Percentiles rank a stretch among this genome's conserved stretches.
Conservation (phyloP, 2,797 vertebrate species). For the Sebastolobus altivelis region DNA sequence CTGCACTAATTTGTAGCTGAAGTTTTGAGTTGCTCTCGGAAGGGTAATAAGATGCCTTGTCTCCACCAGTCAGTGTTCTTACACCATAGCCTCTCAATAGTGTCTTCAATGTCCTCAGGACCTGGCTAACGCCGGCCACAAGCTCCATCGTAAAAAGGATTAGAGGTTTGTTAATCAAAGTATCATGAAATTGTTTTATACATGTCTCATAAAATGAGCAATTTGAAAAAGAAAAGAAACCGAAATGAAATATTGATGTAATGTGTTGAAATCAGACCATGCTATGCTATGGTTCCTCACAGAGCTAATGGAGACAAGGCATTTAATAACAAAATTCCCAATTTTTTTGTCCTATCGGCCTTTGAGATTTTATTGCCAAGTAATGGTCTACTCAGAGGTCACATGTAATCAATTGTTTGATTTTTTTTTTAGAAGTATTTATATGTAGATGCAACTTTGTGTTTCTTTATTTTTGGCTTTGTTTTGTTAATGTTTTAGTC, state of each 20-base stretch:
- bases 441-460: constrained; percentile 30
- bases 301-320: constrained; percentile 57
- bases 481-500: constrained; percentile 29
- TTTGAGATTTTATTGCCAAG: constrained; percentile 71
- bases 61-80: constrained; percentile 43
- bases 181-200: neutral
- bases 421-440: constrained; percentile 51
- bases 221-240: neutral
- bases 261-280: neutral
- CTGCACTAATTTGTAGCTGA: constrained; percentile 93
- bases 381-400: constrained; percentile 66
- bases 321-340: constrained; percentile 39
- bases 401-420: constrained; percentile 42
- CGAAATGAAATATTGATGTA: neutral
- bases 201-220: constrained; percentile 54
- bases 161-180: constrained; percentile 9
- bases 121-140: constrained; percentile 27
- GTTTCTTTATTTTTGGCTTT: constrained; percentile 40
- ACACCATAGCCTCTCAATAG: neutral
- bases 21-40: constrained; percentile 68
- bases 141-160: neutral
- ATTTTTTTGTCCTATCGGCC: constrained; percentile 55
- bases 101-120: constrained; percentile 21
- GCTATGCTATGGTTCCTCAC: constrained; percentile 20
- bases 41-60: constrained; percentile 61